Evolutionary conservation across 2,888 invertebrate species (phyloP), one percentile per base, ranked within the genome.

Genomic region (Drosophila neutralis): DNA sequence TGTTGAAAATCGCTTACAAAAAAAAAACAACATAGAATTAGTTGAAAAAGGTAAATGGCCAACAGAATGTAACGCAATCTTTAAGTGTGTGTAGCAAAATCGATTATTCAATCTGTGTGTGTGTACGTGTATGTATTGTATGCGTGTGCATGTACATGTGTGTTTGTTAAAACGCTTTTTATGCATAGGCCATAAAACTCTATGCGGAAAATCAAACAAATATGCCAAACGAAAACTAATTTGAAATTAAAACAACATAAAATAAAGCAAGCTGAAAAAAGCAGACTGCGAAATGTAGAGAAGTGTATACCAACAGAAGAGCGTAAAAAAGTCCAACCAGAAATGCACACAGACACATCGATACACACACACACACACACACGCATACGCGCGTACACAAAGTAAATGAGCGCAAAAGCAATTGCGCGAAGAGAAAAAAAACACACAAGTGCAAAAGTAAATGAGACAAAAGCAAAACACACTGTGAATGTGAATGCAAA

Each of bases 21-120:
- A 48, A 76, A 86, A 69, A 36, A 45, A 24, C 45, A 83, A 69
- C 66, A 64, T 80, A 83, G 59, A 73, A 69, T 64, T 75, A 80
- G 71, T 74, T 73, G 63, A 58, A 73, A 75, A 75, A 83, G 79
- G 71, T 72, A 75, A 68, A 73, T 67, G 59, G 35, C 52, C 63
- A 76, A 57, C 31, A 38, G 62, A 84, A 63, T 52, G 58, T 58
- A 71, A 58, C 75, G 45, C 67, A 45, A 73, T 38, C 65, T 48
- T 51, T 69, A 53, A 29, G 80, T 73, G 85, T 76, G 69, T 75
- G 64, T 29, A 74, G 58, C 61, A 89, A 87, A 86, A 87, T 87
- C 90, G 86, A 87, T 87, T 87, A 90, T 90, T 87, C 79, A 87
- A 87, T 83, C 75, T 86, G 77, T 81, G 73, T 89, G 62, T 56